Conservation (phyloP, 1,140 invertebrate genomes). For the Apis laboriosa region DNA sequence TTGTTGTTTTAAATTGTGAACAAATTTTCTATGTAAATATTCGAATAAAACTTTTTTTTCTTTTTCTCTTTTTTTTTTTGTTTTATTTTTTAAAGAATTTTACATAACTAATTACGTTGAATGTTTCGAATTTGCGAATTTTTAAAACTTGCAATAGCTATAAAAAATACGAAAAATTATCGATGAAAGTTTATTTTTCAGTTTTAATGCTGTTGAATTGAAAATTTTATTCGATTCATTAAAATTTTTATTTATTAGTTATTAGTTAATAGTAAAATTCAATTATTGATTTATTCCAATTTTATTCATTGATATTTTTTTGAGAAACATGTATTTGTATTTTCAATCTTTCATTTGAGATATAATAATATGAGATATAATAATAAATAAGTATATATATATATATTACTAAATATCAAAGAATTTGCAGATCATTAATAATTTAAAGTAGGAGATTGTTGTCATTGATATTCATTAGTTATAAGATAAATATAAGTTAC, state of each 20-base stretch:
- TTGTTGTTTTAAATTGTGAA: background rate
- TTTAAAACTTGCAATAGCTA: background rate
- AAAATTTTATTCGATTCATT: background rate
- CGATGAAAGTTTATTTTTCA: background rate
- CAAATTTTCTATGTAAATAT: background rate
- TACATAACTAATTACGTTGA: background rate
- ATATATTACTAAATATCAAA: background rate
- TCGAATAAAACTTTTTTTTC: background rate
- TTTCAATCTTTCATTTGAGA: background rate
- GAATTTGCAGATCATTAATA: slow-evolving; percentile 39
- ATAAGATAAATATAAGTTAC: background rate
- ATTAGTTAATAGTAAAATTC: too few species aligned
- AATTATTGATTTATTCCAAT: too few species aligned
- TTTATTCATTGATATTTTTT: too few species aligned
- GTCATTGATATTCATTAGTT: slow-evolving; percentile 19
- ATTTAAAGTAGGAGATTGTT: background rate
- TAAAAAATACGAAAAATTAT: background rate
- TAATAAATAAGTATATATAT: slow-evolving; percentile 11
- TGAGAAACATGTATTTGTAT: too few species aligned
- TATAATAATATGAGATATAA: too few species aligned
- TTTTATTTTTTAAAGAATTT: background rate
- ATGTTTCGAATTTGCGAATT: background rate
- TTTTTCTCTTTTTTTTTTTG: background rate
- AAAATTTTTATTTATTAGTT: background rate
- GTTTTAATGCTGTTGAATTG: background rate